Base-by-base conservation (phyloP, 1,140 invertebrate species). In the Aporrectodea caliginosa region DNA sequence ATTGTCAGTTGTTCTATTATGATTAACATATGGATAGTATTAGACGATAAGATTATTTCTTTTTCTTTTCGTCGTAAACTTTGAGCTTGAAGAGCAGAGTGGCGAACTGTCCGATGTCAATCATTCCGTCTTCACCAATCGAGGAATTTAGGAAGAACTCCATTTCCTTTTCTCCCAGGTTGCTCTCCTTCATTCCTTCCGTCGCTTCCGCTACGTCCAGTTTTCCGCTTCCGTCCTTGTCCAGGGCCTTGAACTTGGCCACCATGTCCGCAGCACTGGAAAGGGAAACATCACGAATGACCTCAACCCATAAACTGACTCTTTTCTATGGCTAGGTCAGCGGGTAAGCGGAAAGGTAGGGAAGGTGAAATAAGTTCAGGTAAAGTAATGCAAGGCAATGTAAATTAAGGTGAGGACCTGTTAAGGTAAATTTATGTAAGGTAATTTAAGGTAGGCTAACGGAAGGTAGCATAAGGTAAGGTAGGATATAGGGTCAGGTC, bases 101-200 rank as follows among this genome's bases (percentile, higher is more conserved):
- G 27, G 31, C 80, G 43, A 81, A 81, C 27, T 74, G 35, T 32
- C 77, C 80, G 22, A 81, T 43, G 32, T 81, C 80, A 16, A 81
- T 79, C 72, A 75, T 34, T 1, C 78, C 78, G 35, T 81, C 73
- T 22, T 81, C 78, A 29, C 73, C 78, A 12, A 70, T 32, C 27
- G 77, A 35, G 12, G 71, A 69, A 29, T 79, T 81, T 16, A 81
- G 12, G 73, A 81, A 81, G 73, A 81, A 81, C 2, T 81, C 80
- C 16, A 81, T 76, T 72, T 81, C 80, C 35, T 79, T 79, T 30
- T 79, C 77, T 68, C 58, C 73, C 14, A 81, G 69, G 31, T 76
- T 69, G 30, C 72, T 32, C 27, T 33, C 33, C 27, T 75, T 74
- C 29, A 81, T 43, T 1, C 80, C 80, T n/a, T 33, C 77, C 68